phyloP scores from a whole-genome alignment of 1,140 invertebrate species.

The Chelonus insularis region DNA sequence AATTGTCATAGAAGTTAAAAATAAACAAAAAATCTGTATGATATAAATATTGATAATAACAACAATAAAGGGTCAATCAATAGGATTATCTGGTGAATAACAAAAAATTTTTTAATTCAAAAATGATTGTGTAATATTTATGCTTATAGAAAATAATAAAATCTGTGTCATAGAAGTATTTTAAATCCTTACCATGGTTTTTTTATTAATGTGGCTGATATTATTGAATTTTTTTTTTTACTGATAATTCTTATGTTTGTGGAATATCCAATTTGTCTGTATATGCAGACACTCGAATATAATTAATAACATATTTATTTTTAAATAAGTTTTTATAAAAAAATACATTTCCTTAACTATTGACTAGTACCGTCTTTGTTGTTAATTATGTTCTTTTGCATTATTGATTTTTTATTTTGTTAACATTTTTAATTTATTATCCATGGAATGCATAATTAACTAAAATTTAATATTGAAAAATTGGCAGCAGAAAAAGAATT shows the following conservation, averaged over 20 bases:
- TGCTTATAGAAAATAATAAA: slow-evolving; percentile 53
- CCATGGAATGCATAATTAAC: slow-evolving; percentile 16
- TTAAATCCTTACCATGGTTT: slow-evolving; percentile 4
- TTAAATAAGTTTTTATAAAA: slow-evolving; percentile 38
- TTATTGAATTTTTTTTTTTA: neutral
- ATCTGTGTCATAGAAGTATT: slow-evolving; percentile 49
- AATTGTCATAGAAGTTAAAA: neutral
- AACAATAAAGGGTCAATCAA: slow-evolving; percentile 1
- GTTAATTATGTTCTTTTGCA: slow-evolving; percentile 3
- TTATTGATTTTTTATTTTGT: slow-evolving; percentile 2
- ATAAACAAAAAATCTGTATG: slow-evolving; percentile 6
- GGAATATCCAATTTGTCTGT: too few species aligned
- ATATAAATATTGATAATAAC: neutral
- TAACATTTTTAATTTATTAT: slow-evolving; percentile 1
- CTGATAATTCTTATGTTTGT: slow-evolving; percentile 2
- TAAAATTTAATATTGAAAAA: too few species aligned
- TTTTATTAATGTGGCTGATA: too few species aligned
- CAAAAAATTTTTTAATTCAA: slow-evolving; percentile 51
- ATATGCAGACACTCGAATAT: slow-evolving; percentile 10
- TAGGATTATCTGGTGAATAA: neutral
- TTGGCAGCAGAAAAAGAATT: too few species aligned
- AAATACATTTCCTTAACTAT: slow-evolving; percentile 51
- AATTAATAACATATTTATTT: slow-evolving; percentile 29
- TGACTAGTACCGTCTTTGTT: slow-evolving; percentile 43
- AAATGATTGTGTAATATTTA: slow-evolving; percentile 50